phyloP scores from a whole-genome alignment of 1,140 invertebrate genomes.

The Bombus confusus region DNA sequence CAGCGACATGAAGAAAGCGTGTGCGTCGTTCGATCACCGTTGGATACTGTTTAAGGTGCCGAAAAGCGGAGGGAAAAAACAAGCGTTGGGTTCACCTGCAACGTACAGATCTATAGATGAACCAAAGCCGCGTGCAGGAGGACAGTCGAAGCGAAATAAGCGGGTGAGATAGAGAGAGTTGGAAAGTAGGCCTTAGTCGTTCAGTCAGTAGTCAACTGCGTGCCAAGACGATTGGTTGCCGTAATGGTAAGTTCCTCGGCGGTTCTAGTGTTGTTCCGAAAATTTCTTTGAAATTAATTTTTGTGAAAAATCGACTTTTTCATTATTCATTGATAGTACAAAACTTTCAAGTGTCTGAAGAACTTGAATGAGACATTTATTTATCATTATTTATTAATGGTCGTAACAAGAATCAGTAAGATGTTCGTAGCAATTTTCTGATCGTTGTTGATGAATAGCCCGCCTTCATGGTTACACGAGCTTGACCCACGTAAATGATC shows the following conservation, averaged over 20 bases:
- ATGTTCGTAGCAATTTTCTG: not conserved
- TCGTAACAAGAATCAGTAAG: not conserved
- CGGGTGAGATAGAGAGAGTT: conserved; percentile 78
- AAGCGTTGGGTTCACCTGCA: not conserved
- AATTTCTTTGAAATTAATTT: not conserved
- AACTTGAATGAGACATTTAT: not conserved
- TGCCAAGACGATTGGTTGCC: conserved; percentile 77
- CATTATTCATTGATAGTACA: not conserved
- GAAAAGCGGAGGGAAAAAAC: not conserved
- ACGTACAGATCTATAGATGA: conserved; percentile 19
- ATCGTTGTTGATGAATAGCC: not conserved
- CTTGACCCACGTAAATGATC: not conserved
- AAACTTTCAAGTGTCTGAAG: not conserved
- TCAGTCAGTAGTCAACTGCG: conserved; percentile 80
- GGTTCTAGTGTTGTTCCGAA: not conserved
- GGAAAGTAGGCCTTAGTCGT: conserved; percentile 81
- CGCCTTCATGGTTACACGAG: not conserved
- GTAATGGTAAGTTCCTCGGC: conserved; percentile 78
- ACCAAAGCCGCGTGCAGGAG: conserved; percentile 41
- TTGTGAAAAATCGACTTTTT: not conserved
- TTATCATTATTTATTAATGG: too few species aligned
- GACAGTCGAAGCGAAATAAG: conserved; percentile 49
- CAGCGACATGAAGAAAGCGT: not conserved
- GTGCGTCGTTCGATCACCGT: not conserved
- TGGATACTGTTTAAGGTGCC: not conserved